phyloP scores from a whole-genome alignment of 1,140 invertebrate species.

The Lanistes nyassanus region DNA sequence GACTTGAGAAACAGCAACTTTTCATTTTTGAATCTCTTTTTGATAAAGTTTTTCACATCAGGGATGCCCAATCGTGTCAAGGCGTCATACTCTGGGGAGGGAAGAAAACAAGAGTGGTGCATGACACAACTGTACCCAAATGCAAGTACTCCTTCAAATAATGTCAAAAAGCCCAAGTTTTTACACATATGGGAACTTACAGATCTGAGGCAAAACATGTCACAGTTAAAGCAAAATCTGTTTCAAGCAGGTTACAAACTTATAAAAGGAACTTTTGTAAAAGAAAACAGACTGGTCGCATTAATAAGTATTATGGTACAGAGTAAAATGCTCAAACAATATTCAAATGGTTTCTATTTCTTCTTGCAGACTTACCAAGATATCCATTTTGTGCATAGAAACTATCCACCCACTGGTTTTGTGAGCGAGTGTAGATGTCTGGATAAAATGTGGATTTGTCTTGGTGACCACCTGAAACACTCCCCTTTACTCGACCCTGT shows the following conservation, averaged over 20 bases:
- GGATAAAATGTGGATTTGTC: constrained; percentile 86
- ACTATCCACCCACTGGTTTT: constrained; percentile 89
- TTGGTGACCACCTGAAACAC: constrained; percentile 80
- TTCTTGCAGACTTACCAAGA: constrained; percentile 75
- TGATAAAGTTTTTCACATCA: constrained; percentile 85
- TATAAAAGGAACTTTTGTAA: too few species aligned
- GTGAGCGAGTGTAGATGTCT: constrained; percentile 85
- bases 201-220: too few species aligned
- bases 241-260: too few species aligned
- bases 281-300: too few species aligned
- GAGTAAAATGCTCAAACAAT: too few species aligned
- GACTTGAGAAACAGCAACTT: constrained; percentile 79
- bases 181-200: too few species aligned
- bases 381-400: constrained; percentile 96
- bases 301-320: too few species aligned
- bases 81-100: constrained; percentile 84
- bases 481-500: constrained; percentile 77
- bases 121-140: too few species aligned
- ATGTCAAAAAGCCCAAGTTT: background rate
- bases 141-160: background rate
- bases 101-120: background rate
- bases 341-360: too few species aligned
- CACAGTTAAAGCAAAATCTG: too few species aligned
- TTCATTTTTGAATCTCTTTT: constrained; percentile 80
- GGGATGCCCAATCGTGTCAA: constrained; percentile 86